Percentiles rank a stretch among this genome's conserved stretches.
phyloP scores from a whole-genome alignment of 2,888 invertebrate genomes.

The Tupiocoris notatus region DNA sequence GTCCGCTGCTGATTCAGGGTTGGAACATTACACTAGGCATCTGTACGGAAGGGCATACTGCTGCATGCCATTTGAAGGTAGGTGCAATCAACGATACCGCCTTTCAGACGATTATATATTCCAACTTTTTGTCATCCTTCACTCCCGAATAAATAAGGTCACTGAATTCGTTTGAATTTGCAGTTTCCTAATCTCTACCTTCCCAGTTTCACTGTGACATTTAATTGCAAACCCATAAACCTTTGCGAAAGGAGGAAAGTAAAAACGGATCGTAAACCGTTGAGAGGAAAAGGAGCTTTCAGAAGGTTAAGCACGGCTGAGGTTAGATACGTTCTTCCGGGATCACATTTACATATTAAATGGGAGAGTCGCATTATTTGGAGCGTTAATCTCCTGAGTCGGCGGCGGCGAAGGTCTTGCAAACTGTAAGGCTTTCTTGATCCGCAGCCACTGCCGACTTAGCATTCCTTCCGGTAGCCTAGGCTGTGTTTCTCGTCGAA shows the following conservation, averaged over 20 bases:
- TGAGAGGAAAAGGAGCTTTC: neutral
- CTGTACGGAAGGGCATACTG: too few species aligned
- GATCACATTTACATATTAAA: slow-evolving; percentile 40
- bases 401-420: slow-evolving; percentile 13
- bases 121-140: too few species aligned
- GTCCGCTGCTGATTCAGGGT: too few species aligned
- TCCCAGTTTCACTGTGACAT: too few species aligned
- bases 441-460: slow-evolving; percentile 13
- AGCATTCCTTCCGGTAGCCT: slow-evolving; percentile 13
- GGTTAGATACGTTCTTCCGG: slow-evolving; percentile 24
- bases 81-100: too few species aligned
- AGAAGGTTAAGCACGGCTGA: slow-evolving; percentile 3
- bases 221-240: too few species aligned
- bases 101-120: too few species aligned
- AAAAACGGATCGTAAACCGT: neutral
- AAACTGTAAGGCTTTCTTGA: slow-evolving; percentile 34
- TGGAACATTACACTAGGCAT: too few species aligned
- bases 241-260: neutral
- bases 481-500: neutral
- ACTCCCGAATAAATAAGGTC: too few species aligned
- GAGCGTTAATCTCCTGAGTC: slow-evolving; percentile 37
- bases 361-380: slow-evolving; percentile 39
- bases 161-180: too few species aligned
- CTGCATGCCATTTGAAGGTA: too few species aligned
- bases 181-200: too few species aligned